A percentile compares a stretch with the other conserved stretches of the same genome.
Conservation (phyloP, 2,797 vertebrate genomes). For the Molossus alvarezi region DNA sequence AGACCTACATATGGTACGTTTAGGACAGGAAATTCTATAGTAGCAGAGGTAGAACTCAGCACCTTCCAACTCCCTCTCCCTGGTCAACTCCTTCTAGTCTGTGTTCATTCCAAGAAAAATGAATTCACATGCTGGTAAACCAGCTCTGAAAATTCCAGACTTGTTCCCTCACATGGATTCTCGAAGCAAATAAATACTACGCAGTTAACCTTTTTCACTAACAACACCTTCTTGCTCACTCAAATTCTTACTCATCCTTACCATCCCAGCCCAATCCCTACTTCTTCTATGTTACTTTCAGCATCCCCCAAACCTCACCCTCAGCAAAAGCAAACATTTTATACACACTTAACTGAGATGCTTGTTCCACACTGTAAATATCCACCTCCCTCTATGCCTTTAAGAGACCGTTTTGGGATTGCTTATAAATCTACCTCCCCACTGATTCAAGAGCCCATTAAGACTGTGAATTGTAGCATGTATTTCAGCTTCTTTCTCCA, state of each 20-base stretch:
- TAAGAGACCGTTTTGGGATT: neutral
- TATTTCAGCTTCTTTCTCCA: constrained; percentile 35
- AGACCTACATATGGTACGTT: neutral
- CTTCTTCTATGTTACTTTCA: neutral
- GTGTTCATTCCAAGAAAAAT: neutral
- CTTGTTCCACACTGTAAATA: neutral
- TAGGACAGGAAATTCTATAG: neutral
- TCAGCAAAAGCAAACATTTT: neutral
- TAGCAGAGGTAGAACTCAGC: neutral
- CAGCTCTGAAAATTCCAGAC: constrained; percentile 1
- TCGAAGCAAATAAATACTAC: constrained; percentile 2
- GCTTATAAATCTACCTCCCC: constrained; percentile 47
- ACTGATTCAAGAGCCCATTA: neutral
- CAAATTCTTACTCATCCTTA: constrained; percentile 37
- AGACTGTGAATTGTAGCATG: neutral
- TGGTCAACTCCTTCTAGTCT: neutral
- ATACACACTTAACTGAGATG: neutral
- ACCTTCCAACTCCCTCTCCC: neutral
- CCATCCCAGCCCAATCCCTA: neutral
- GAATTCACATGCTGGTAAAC: neutral
- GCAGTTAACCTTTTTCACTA: neutral
- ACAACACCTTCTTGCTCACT: neutral
- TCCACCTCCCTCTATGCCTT: neutral
- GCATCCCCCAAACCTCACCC: neutral
- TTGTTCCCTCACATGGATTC: neutral